Evolutionary conservation across 2,888 invertebrate genomes (phyloP).

Genomic region (Mycalesis mineus): DNA sequence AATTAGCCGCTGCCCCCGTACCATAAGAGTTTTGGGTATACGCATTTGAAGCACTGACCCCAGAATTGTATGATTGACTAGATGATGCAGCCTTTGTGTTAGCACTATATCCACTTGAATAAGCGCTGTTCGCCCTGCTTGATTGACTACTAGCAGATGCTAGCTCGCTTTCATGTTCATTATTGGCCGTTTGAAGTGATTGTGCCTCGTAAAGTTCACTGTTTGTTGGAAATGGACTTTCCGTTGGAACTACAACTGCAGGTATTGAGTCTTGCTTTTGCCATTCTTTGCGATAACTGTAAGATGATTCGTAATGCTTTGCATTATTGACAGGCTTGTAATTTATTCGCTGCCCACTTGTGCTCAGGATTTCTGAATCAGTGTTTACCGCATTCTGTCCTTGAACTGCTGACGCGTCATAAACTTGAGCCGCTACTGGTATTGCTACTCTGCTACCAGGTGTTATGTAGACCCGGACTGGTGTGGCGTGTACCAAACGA

Average conservation of each 20-base stretch:
- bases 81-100: conserved; percentile 43
- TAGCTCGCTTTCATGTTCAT: conserved; percentile 36
- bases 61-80: conserved; percentile 32
- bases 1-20: conserved; percentile 26
- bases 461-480: conserved; percentile 53
- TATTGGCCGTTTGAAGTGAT: conserved; percentile 31
- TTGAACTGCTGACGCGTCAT: conserved; percentile 34
- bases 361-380: conserved; percentile 50
- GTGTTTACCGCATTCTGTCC: conserved; percentile 48
- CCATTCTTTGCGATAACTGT: conserved; percentile 67
- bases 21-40: conserved; percentile 35
- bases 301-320: conserved; percentile 64
- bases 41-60: conserved; percentile 29
- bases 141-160: conserved; percentile 39
- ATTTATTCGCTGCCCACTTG: conserved; percentile 33
- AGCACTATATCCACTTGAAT: conserved; percentile 40
- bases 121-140: conserved; percentile 29
- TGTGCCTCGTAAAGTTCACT: conserved; percentile 55
- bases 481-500: conserved; percentile 43
- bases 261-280: conserved; percentile 61
- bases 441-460: conserved; percentile 55
- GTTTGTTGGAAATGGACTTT: conserved; percentile 45
- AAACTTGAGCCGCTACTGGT: conserved; percentile 49
- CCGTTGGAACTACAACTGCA: conserved; percentile 39
- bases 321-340: conserved; percentile 38